phyloP scores from a whole-genome alignment of 2,888 invertebrate species.

The Rhodophaea formosa region DNA sequence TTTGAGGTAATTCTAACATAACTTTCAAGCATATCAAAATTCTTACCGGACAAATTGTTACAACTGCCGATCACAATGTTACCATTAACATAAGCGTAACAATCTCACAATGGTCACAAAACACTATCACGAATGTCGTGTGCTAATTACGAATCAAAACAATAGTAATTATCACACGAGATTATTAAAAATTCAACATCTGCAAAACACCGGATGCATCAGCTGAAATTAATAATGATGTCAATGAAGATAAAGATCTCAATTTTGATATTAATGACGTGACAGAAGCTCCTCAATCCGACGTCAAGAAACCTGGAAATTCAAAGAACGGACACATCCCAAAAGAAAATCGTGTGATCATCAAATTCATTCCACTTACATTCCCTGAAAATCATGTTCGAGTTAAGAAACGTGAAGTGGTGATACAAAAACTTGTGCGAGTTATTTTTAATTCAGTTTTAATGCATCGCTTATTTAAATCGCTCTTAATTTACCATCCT shows the following conservation, averaged over 20 bases:
- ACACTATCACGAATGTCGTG: conserved; percentile 11
- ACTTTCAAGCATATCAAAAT: neutral
- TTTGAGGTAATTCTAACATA: neutral
- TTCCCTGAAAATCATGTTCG: conserved; percentile 70
- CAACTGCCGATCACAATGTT: conserved; percentile 5
- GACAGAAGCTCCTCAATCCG: conserved; percentile 76
- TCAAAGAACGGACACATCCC: conserved; percentile 61
- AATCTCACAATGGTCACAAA: conserved; percentile 4
- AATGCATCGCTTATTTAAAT: conserved; percentile 69
- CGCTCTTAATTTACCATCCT: conserved; percentile 46
- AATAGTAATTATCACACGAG: conserved; percentile 30
- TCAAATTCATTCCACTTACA: conserved; percentile 79
- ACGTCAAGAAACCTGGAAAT: conserved; percentile 73
- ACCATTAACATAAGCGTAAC: conserved; percentile 16
- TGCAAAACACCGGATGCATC: conserved; percentile 74
- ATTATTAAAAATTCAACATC: conserved; percentile 65
- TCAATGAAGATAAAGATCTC: conserved; percentile 52
- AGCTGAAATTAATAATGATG: conserved; percentile 70
- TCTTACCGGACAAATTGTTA: conserved; percentile 3
- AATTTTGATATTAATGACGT: conserved; percentile 64
- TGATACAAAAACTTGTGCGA: conserved; percentile 71
- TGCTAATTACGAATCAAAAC: conserved; percentile 32
- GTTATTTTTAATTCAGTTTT: conserved; percentile 70
- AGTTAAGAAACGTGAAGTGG: conserved; percentile 70
- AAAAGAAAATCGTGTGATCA: conserved; percentile 54